Conservation (phyloP, 2,888 invertebrate genomes). For the Drosophila mimetica region DNA sequence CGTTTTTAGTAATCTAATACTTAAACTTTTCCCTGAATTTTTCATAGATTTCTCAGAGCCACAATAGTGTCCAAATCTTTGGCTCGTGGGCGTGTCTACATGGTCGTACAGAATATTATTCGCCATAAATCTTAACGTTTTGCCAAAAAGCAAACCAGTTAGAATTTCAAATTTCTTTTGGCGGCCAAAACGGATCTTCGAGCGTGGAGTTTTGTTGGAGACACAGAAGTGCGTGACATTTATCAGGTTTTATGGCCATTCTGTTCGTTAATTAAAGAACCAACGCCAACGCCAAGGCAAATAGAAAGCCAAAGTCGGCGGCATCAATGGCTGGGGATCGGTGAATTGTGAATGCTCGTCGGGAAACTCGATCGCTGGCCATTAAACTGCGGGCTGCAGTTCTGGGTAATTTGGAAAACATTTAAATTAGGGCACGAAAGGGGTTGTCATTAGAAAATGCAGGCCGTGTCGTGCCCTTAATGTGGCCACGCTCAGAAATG, state of each 20-base stretch:
- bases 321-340: constrained; percentile 48
- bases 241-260: constrained; percentile 65
- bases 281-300: constrained; percentile 56
- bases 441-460: constrained; percentile 31
- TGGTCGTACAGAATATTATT: constrained; percentile 32
- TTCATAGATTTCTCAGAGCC: not conserved
- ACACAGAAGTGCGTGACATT: constrained; percentile 59
- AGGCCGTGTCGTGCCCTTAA: constrained; percentile 60
- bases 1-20: not conserved
- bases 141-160: constrained; percentile 36
- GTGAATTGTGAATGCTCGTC: constrained; percentile 42
- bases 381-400: constrained; percentile 36
- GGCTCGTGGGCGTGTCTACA: constrained; percentile 38
- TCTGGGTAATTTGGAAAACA: constrained; percentile 51
- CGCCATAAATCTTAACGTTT: constrained; percentile 33
- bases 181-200: constrained; percentile 38
- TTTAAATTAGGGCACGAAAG: constrained; percentile 46
- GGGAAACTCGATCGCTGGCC: constrained; percentile 13
- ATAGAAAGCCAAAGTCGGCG: constrained; percentile 63
- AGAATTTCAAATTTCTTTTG: constrained; percentile 49
- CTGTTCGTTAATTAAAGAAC: constrained; percentile 63
- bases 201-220: not conserved
- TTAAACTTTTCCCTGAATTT: not conserved
- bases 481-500: constrained; percentile 45
- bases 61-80: constrained; percentile 19